Evolutionary conservation across 1,140 invertebrate genomes (phyloP).

Genomic region (Ceratitis capitata): DNA sequence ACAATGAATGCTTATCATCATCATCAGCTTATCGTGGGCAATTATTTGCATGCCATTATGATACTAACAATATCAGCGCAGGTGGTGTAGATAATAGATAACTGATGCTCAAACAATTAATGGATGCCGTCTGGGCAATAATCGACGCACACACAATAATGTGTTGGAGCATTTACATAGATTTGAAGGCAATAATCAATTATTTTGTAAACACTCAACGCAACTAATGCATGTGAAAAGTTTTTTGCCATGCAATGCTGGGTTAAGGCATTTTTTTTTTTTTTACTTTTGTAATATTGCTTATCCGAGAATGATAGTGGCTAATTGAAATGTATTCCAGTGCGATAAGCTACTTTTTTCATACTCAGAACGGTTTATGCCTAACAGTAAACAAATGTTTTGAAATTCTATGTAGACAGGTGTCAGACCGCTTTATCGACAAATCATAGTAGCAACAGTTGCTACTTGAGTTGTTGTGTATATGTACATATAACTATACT

Average conservation of each 20-base stretch:
- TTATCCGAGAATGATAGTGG: background rate
- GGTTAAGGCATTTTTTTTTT: background rate
- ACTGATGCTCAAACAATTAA: background rate
- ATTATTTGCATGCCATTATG: background rate
- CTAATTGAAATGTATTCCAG: background rate
- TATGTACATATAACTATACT: background rate
- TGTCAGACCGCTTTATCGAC: background rate
- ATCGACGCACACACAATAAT: background rate
- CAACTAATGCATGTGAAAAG: background rate
- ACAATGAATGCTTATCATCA: no score
- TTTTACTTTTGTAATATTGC: background rate
- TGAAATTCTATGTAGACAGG: background rate
- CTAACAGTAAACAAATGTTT: background rate
- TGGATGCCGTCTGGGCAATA: background rate
- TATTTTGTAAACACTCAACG: background rate
- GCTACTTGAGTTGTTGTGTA: background rate
- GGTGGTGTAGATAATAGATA: background rate
- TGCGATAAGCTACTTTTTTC: background rate
- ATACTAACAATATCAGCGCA: background rate
- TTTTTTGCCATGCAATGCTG: background rate
- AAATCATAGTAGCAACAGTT: background rate
- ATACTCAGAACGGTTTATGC: background rate
- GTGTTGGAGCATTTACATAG: background rate
- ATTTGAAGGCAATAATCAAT: background rate
- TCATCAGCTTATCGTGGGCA: background rate